Conservation (phyloP, 2,888 invertebrate genomes). For the Leucania comma region DNA sequence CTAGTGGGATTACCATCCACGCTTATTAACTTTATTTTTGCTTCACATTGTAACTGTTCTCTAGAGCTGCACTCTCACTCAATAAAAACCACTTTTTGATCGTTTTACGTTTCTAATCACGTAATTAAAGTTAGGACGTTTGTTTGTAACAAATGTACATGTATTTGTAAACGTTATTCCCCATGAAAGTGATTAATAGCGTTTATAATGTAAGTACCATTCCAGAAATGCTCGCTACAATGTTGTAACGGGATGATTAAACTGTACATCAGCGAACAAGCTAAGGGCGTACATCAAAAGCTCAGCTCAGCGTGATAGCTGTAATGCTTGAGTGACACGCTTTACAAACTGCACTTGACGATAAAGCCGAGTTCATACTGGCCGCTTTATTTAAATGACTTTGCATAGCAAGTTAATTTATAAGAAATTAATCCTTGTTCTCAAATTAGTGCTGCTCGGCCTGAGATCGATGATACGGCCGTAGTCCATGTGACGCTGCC, state of each 20-base stretch:
- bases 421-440: constrained; percentile 46
- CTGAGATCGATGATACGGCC: constrained; percentile 52
- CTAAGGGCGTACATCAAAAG: constrained; percentile 57
- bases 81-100: constrained; percentile 16
- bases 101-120: constrained; percentile 16
- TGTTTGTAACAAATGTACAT: constrained; percentile 46
- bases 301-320: constrained; percentile 55
- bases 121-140: constrained; percentile 32
- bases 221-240: constrained; percentile 51
- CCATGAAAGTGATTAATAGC: constrained; percentile 45
- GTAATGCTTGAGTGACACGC: constrained; percentile 60
- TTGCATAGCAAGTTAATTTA: constrained; percentile 33
- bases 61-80: constrained; percentile 27
- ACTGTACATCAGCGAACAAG: constrained; percentile 53
- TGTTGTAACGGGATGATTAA: constrained; percentile 58
- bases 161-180: constrained; percentile 45
- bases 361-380: constrained; percentile 41
- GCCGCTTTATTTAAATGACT: constrained; percentile 38
- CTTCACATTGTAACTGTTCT: constrained; percentile 58
- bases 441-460: constrained; percentile 39
- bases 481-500: constrained; percentile 75
- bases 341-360: constrained; percentile 58
- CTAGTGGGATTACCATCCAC: constrained; percentile 59
- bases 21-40: constrained; percentile 64
- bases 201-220: constrained; percentile 37